These are phyloP conservation scores for Naja naja DNA, from an alignment of 2,113 vertebrate genomes.

Conservation along the genomic window DNA sequence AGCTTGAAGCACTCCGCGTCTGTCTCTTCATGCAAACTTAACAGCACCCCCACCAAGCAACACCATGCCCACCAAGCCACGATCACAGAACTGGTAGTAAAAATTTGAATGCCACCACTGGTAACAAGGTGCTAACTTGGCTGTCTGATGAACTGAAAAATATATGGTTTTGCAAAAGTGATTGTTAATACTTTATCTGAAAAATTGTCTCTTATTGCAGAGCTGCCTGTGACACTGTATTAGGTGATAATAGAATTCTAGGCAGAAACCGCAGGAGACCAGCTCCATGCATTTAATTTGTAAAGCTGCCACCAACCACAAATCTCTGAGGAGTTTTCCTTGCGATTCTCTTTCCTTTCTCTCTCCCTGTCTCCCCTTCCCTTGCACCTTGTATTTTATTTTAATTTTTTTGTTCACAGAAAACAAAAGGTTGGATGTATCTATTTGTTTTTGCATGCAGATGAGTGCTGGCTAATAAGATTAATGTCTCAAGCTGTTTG, in stretches of 20 bases:
- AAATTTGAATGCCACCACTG: too few relatives aligned
- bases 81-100: too few relatives aligned
- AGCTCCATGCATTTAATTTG: constrained; percentile 56
- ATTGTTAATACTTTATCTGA: constrained; percentile 60
- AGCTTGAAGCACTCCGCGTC: too few relatives aligned
- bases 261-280: constrained; percentile 47
- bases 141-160: constrained; percentile 48
- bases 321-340: constrained; percentile 50
- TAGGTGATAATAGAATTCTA: constrained; percentile 59
- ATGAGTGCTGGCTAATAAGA: constrained; percentile 62
- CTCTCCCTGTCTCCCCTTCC: neutral
- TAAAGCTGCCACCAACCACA: constrained; percentile 29
- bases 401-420: constrained; percentile 24
- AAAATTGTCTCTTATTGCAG: constrained; percentile 53
- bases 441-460: constrained; percentile 50
- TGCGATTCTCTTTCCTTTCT: constrained; percentile 22
- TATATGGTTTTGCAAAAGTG: constrained; percentile 43
- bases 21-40: too few relatives aligned
- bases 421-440: constrained; percentile 51
- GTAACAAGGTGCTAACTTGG: constrained; percentile 34
- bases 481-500: constrained; percentile 58
- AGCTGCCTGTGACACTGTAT: constrained; percentile 48
- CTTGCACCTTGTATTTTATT: neutral
- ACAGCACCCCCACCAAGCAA: too few relatives aligned
- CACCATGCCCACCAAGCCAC: too few relatives aligned